phyloP scores from a whole-genome alignment of 2,797 vertebrate genomes.

The Lerista edwardsae region DNA sequence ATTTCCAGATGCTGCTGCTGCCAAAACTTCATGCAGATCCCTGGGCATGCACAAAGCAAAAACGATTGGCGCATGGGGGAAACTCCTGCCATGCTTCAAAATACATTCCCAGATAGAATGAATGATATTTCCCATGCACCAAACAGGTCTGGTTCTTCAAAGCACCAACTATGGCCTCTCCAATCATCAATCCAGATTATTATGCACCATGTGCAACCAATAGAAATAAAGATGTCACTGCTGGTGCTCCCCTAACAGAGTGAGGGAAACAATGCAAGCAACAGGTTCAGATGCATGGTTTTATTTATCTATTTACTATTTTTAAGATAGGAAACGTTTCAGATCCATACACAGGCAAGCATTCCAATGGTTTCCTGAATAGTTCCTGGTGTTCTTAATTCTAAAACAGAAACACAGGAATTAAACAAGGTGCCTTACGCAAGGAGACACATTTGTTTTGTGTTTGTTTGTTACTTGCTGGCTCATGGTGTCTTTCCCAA shows the following conservation, averaged over 20 bases:
- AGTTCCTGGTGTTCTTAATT: too few relatives aligned
- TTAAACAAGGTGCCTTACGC: too few relatives aligned
- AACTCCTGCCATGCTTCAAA: constrained; percentile 40
- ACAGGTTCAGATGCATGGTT: too few relatives aligned
- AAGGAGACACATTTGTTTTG: background rate
- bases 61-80: constrained; percentile 44
- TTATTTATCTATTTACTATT: too few relatives aligned
- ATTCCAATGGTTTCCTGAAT: too few relatives aligned
- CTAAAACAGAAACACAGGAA: too few relatives aligned
- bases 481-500: background rate
- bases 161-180: background rate
- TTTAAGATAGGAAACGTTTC: too few relatives aligned
- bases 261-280: background rate
- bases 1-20: constrained; percentile 56
- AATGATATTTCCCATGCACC: constrained; percentile 29
- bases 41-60: constrained; percentile 52
- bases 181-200: constrained; percentile 42
- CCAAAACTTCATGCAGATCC: constrained; percentile 55
- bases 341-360: too few relatives aligned
- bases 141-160: constrained; percentile 50
- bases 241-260: constrained; percentile 15
- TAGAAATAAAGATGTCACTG: constrained; percentile 6
- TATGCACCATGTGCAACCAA: constrained; percentile 39
- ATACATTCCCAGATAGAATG: constrained; percentile 54
- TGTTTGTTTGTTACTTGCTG: background rate